Conservation (phyloP, 2,113 vertebrate species). For the Lepisosteus osseus region DNA sequence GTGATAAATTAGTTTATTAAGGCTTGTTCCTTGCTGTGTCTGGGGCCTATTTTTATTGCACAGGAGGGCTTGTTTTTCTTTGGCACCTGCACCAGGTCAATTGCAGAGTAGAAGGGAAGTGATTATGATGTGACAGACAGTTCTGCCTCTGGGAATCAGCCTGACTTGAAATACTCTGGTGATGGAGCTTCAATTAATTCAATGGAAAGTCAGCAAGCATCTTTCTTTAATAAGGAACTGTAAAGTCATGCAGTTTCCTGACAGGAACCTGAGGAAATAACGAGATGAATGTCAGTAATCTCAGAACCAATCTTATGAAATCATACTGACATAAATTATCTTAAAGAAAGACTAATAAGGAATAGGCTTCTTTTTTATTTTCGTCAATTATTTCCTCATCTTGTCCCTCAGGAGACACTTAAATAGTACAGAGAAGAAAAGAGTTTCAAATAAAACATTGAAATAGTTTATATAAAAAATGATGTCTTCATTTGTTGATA, state of each 20-base stretch:
- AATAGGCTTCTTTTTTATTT: too few species aligned
- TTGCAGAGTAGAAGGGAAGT: constrained; percentile 39
- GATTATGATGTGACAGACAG: constrained; percentile 50
- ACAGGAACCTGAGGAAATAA: constrained; percentile 34
- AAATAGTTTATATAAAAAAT: background rate
- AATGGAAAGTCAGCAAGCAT: constrained; percentile 31
- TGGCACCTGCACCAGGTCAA: constrained; percentile 45
- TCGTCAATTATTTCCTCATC: background rate
- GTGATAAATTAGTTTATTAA: constrained; percentile 33
- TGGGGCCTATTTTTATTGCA: constrained; percentile 41
- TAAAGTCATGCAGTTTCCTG: constrained; percentile 21
- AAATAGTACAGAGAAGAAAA: background rate
- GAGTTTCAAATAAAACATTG: background rate
- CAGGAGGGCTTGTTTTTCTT: constrained; percentile 35
- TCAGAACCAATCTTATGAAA: constrained; percentile 35
- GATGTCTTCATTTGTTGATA: background rate
- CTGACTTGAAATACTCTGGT: constrained; percentile 35
- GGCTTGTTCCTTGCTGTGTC: constrained; percentile 33
- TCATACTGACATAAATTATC: constrained; percentile 17
- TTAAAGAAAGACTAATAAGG: too few species aligned
- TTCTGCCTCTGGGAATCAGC: constrained; percentile 42
- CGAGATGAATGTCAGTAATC: constrained; percentile 25
- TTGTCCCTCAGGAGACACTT: background rate
- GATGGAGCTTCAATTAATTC: constrained; percentile 47
- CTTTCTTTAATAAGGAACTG: constrained; percentile 25